Conservation (phyloP, 1,140 invertebrate species). For the Lepidostoma basale region DNA sequence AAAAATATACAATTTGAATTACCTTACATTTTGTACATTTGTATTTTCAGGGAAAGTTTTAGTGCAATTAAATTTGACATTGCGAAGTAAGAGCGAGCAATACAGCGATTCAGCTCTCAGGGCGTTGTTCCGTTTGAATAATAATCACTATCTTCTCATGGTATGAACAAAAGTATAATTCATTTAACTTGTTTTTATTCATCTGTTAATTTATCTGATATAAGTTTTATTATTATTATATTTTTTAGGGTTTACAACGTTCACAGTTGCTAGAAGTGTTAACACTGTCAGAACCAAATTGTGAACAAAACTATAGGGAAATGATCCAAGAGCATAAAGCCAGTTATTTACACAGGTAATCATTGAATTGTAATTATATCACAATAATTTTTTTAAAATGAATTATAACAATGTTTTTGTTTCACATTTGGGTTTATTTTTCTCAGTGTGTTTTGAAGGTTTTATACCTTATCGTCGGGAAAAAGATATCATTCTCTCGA, state of each 20-base stretch:
- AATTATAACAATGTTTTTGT: too few species aligned
- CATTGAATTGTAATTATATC: too few species aligned
- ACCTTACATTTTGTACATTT: too few species aligned
- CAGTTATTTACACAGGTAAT: slow-evolving; percentile 77
- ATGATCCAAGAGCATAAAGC: slow-evolving; percentile 82
- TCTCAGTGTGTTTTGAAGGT: too few species aligned
- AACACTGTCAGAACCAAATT: slow-evolving; percentile 78
- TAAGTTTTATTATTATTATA: slow-evolving; percentile 18
- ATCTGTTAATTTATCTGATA: not conserved
- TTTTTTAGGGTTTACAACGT: slow-evolving; percentile 74
- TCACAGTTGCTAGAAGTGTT: slow-evolving; percentile 83
- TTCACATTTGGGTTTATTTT: too few species aligned
- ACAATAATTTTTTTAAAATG: too few species aligned
- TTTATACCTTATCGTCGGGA: too few species aligned
- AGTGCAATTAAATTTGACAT: slow-evolving; percentile 81
- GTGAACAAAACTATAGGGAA: slow-evolving; percentile 82
- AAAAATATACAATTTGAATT: too few species aligned
- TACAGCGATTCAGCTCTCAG: slow-evolving; percentile 82
- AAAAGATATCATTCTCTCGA: too few species aligned
- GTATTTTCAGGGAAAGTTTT: slow-evolving; percentile 77
- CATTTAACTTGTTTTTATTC: too few species aligned
- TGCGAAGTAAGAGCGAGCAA: slow-evolving; percentile 84
- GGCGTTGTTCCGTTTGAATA: slow-evolving; percentile 88
- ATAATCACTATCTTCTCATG: slow-evolving; percentile 90
- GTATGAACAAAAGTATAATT: slow-evolving; percentile 42